phyloP scores from a whole-genome alignment of 2,888 invertebrate species.

The Steinernema hermaphroditum region DNA sequence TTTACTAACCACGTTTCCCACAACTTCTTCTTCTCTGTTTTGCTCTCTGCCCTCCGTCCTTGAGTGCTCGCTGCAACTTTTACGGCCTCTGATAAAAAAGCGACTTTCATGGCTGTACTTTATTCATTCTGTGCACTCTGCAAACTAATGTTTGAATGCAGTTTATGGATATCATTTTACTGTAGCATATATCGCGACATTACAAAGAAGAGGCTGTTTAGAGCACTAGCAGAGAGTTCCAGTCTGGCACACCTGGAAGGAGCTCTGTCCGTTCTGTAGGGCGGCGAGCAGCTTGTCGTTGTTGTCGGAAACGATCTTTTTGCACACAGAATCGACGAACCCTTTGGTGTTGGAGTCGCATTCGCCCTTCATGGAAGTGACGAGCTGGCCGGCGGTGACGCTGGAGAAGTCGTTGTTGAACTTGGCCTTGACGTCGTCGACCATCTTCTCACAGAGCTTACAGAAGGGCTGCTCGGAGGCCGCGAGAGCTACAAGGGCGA shows the following conservation, averaged over 20 bases:
- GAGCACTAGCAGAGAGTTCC: conserved; percentile 17
- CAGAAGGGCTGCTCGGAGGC: conserved; percentile 20
- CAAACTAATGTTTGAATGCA: no score
- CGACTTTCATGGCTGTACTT: no score
- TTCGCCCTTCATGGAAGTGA: background rate
- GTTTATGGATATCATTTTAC: no score
- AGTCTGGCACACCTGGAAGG: conserved; percentile 13
- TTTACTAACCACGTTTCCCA: no score
- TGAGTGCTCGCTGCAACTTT: no score
- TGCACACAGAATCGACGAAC: conserved; percentile 11
- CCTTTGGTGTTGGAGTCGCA: background rate
- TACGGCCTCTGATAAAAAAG: no score
- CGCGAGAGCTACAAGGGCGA: conserved; percentile 10
- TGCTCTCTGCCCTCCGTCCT: no score
- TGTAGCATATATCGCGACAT: no score
- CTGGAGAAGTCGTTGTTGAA: conserved; percentile 16
- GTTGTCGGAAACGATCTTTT: conserved; percentile 15
- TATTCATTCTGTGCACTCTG: no score
- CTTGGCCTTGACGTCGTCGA: conserved; percentile 16
- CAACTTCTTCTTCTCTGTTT: no score
- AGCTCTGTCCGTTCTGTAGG: background rate
- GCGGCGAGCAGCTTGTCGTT: conserved; percentile 23
- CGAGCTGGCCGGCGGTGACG: background rate
- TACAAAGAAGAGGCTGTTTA: no score
- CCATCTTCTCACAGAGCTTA: background rate